Base-by-base conservation (phyloP, 2,113 vertebrate genomes). In the Indicator indicator region DNA sequence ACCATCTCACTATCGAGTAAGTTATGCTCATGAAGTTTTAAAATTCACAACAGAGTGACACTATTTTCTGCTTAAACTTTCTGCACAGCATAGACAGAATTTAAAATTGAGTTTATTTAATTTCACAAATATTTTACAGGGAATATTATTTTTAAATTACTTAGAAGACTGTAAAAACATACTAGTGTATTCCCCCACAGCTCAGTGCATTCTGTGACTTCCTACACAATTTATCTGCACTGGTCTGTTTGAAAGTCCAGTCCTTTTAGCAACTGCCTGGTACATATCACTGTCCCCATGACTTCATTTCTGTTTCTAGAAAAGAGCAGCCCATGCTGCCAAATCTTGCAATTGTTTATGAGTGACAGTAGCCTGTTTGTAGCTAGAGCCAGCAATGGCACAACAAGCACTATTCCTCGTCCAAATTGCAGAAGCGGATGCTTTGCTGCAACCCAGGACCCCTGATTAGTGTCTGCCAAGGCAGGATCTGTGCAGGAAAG, bases 341-440 rank as follows among this genome's bases (percentile, higher is more conserved):
- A 96, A 90, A 91, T 92, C 90, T 93, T 90, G 86, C 44, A 71
- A 94, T 86, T 96, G 92, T 94, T 96, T 88, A 94, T 92, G 88
- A 94, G 62, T 32, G 62, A 94, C 92, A 96, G 86, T 86, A 90
- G 95, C 62, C 62, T 60, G 86, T 80, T 94, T 95, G 94, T 93
- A 88, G 76, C 73, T 85, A 77, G 63, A 64, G 95, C 83, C 96
- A 94, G 86, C 86, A 90, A 81, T 11, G 48, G 83, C 69, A 95
- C 64, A 94, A 91, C 10, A 12, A 91, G 62, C 44, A 56, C 68
- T 54, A 46, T 48, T 87, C 32, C 40, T 80, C 76, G 92, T 93
- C 91, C 93, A 90, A 88, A 92, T 5, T 24, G 64, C 83, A 92
- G 76, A 63, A 90, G 65, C 4, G 3, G 70, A 65, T 87, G 84